A percentile compares a stretch with the other conserved stretches of the same genome.
Conservation (phyloP, 2,113 vertebrate species). For the Takifugu flavidus region DNA sequence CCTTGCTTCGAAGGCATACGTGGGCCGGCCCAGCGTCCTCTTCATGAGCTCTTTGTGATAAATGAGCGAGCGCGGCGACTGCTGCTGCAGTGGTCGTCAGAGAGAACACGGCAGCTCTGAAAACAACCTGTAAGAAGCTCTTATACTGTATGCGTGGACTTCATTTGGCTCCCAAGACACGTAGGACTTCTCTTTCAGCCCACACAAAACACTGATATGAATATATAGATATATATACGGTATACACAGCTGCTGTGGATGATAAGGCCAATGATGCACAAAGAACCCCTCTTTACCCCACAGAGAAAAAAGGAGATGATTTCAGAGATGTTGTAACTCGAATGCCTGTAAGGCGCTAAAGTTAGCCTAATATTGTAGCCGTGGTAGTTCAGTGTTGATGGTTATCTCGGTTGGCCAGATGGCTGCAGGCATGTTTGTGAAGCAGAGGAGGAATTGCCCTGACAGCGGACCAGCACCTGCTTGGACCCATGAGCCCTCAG, state of each 20-base stretch:
- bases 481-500: constrained; percentile 6
- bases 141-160: constrained; percentile 19
- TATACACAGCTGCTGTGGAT: constrained; percentile 29
- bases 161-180: constrained; percentile 20
- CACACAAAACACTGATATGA: neutral
- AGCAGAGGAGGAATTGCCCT: neutral
- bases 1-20: constrained; percentile 95
- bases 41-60: constrained; percentile 97
- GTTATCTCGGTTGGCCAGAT: neutral
- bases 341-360: too few relatives aligned
- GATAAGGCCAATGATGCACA: neutral
- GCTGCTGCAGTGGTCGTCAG: constrained; percentile 76
- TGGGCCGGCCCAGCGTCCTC: constrained; percentile 95
- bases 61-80: constrained; percentile 86
- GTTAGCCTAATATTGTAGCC: neutral
- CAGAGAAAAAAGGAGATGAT: too few relatives aligned
- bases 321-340: neutral
- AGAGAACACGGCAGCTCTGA: constrained; percentile 76
- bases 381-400: neutral
- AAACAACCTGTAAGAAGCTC: constrained; percentile 15
- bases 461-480: constrained; percentile 12
- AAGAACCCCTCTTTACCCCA: neutral
- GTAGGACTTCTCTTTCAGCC: constrained; percentile 9
- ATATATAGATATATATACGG: neutral
- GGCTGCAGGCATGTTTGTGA: constrained; percentile 6